Evolutionary conservation across 2,797 vertebrate species (phyloP).

Genomic region (Setipinna tenuifilis): DNA sequence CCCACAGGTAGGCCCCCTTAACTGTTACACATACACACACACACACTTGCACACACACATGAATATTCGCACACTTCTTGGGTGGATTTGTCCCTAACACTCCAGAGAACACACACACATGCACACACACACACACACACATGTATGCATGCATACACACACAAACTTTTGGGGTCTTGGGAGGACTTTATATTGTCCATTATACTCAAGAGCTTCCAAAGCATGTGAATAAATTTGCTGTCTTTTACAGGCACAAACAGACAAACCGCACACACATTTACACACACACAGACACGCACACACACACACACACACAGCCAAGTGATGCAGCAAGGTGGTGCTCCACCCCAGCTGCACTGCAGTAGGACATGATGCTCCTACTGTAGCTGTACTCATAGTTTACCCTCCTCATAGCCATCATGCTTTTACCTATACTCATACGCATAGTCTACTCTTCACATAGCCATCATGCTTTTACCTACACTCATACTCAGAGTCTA

Average conservation of each 20-base stretch:
- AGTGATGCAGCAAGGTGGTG: neutral
- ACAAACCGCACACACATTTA: neutral
- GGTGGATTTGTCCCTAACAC: too few relatives aligned
- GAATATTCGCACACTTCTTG: neutral
- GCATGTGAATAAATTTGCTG: too few relatives aligned
- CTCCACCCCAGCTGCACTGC: neutral
- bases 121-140: neutral
- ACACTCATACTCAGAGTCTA: too few relatives aligned
- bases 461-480: too few relatives aligned
- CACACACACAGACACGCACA: conserved; percentile 28
- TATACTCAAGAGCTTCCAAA: too few relatives aligned
- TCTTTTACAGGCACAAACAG: too few relatives aligned
- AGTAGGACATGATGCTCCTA: neutral
- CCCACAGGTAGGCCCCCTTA: conserved; percentile 84
- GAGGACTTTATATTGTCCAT: too few relatives aligned
- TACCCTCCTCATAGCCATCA: too few relatives aligned
- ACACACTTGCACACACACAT: neutral
- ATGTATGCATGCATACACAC: neutral
- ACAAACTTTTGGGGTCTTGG: too few relatives aligned
- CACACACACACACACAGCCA: neutral
- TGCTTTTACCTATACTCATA: too few relatives aligned
- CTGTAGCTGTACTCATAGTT: too few relatives aligned
- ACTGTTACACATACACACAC: neutral
- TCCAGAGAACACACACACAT: neutral
- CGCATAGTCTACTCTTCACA: too few relatives aligned